Evolutionary conservation across 2,888 invertebrate genomes (phyloP), one percentile per base, ranked within the genome.

Genomic region (Bedellia somnulentella): DNA sequence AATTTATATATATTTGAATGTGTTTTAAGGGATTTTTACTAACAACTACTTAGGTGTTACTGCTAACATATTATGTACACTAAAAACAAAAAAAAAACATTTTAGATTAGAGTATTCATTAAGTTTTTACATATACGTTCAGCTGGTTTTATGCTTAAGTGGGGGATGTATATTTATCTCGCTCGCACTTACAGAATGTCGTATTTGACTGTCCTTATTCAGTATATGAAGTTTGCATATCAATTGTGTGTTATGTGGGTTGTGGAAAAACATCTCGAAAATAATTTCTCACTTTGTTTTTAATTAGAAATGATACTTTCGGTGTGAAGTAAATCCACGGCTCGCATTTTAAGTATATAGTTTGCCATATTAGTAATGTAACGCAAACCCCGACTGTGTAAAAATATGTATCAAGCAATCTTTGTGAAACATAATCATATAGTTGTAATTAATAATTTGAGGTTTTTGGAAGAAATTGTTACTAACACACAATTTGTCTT

Each of bases 1-100:
- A n/a, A n/a, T n/a, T 49, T 47, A 47, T 35, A 61, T 68, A 70
- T 71, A 70, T 73, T 71, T 68, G 71, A 70, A 70, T 67, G 66
- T 52, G 67, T 71, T n/a, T n/a, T 68, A 71, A 71, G 68, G 62
- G 58, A 67, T 71, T 71, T 73, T 71, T 71, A 73, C 71, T 73
- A 73, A 73, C 68, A 67, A 57, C 54, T 66, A 52, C 45, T 68
- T 68, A 71, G 64, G 53, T 53, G 60, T 60, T 59, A 57, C 15
- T n/a, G n/a, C n/a, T n/a, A n/a, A n/a, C n/a, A n/a, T n/a, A n/a
- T n/a, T n/a, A n/a, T n/a, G n/a, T n/a, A n/a, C n/a, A n/a, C n/a
- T n/a, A n/a, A n/a, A n/a, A n/a, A 15, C 16, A 23, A 24, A 15
- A 27, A 31, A 17, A 25, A 13, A 13, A 13, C 25, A 16, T 5